Evolutionary conservation across 53 echinoderm and acorn worm genomes (phyloP).

Genomic region (Astropecten irregularis): DNA sequence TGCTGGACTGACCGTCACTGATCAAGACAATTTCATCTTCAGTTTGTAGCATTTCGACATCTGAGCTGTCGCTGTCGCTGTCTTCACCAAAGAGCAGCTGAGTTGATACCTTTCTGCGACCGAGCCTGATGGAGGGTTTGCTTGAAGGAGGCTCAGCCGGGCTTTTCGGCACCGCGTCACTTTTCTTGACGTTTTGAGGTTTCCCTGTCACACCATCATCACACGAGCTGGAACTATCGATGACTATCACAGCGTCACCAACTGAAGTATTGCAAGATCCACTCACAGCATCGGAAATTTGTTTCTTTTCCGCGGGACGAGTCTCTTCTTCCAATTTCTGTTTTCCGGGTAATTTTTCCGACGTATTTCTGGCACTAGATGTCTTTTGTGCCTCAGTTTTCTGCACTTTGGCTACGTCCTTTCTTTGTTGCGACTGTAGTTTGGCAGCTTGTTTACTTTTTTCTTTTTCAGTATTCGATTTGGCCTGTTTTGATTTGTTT

Average conservation of each 20-base stretch:
- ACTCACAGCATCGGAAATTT: too few species aligned
- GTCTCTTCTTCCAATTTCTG: too few species aligned
- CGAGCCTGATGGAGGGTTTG: background rate
- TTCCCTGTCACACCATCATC: background rate
- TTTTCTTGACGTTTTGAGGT: background rate
- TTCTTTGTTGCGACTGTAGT: background rate
- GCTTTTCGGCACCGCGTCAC: background rate
- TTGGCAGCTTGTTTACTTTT: background rate
- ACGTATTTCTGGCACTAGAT: too few species aligned
- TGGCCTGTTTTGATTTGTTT: conserved; percentile 6
- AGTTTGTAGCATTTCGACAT: conserved; percentile 14
- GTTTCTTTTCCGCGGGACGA: too few species aligned
- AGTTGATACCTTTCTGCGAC: conserved; percentile 5
- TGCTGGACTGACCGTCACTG: conserved; percentile 28
- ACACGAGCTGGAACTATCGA: background rate
- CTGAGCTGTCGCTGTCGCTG: conserved; percentile 58
- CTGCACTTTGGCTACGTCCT: background rate
- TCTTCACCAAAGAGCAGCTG: conserved; percentile 74
- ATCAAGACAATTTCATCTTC: conserved; percentile 35
- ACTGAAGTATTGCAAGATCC: too few species aligned
- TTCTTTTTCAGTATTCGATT: background rate
- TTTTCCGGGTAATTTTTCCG: too few species aligned
- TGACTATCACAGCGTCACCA: background rate
- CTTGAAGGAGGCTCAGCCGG: background rate
- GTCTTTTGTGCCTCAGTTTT: background rate